Percentiles rank a stretch among this genome's conserved stretches.
These are phyloP conservation scores for Eidolon helvum DNA, from an alignment of 2,113 vertebrate species.

Conservation along the genomic window DNA sequence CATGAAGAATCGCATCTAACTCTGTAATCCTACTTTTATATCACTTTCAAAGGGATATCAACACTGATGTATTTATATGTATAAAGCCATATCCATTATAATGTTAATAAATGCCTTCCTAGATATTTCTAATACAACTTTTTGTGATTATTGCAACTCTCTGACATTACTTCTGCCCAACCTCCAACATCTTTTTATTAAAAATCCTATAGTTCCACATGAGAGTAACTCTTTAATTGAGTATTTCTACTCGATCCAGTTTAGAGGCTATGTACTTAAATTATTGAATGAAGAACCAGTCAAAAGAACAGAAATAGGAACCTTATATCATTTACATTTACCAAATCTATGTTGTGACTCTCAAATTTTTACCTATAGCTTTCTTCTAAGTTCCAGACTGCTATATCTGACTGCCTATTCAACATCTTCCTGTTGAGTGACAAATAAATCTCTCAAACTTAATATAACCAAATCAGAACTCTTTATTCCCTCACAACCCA, in stretches of 20 bases:
- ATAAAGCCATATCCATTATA: background rate
- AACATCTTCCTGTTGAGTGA: background rate
- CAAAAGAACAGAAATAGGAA: background rate
- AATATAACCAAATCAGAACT: background rate
- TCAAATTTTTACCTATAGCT: background rate
- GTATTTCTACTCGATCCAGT: background rate
- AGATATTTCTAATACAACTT: background rate
- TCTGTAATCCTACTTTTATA: background rate
- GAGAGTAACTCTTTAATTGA: background rate
- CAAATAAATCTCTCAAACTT: background rate
- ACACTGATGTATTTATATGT: background rate
- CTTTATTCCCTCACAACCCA: background rate
- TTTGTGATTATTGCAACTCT: background rate
- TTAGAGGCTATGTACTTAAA: background rate
- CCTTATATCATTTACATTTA: background rate
- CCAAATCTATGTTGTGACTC: background rate
- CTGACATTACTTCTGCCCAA: background rate
- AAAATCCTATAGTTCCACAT: background rate
- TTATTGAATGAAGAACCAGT: background rate
- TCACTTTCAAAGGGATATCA: slow-evolving; percentile 40
- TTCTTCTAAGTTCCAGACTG: background rate
- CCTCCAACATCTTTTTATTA: background rate
- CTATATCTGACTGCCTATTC: background rate
- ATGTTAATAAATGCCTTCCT: background rate
- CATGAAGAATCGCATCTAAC: background rate